phyloP scores from a whole-genome alignment of 2,113 vertebrate species.

The Urocolius indicus region DNA sequence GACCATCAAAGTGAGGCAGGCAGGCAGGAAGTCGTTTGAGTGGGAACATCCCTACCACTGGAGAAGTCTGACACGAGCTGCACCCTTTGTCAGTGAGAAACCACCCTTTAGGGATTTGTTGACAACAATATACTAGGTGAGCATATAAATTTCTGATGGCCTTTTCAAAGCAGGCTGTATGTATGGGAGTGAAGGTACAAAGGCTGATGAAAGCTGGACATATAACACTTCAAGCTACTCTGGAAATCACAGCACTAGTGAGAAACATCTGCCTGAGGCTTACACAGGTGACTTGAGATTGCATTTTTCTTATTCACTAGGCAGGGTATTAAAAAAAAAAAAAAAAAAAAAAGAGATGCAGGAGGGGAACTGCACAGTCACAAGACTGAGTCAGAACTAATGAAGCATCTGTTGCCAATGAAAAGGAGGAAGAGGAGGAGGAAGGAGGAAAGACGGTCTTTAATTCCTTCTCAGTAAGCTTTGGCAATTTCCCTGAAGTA shows the following conservation, averaged over 20 bases:
- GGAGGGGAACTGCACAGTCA: not conserved
- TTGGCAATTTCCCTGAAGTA: not conserved
- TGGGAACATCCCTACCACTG: not conserved
- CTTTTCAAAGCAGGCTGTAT: not conserved
- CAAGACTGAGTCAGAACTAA: not conserved
- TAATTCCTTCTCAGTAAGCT: not conserved
- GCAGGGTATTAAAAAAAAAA: not conserved
- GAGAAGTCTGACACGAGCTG: not conserved
- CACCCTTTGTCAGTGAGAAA: not conserved
- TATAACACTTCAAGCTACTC: not conserved
- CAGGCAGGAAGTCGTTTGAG: not conserved
- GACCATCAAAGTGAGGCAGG: fast-evolving
- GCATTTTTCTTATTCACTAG: not conserved
- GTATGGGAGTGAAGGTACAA: not conserved
- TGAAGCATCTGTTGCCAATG: not conserved
- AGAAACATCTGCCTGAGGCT: not conserved
- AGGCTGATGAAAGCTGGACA: not conserved
- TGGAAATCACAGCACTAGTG: not conserved
- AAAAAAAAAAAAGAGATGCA: not conserved
- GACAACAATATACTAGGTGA: not conserved
- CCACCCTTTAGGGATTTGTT: not conserved
- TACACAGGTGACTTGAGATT: not conserved
- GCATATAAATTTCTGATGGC: fast-evolving
- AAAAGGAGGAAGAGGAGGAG: not conserved
- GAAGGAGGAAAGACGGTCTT: not conserved